Conservation (phyloP, 2,888 invertebrate species). For the Drosophila ochracea region DNA sequence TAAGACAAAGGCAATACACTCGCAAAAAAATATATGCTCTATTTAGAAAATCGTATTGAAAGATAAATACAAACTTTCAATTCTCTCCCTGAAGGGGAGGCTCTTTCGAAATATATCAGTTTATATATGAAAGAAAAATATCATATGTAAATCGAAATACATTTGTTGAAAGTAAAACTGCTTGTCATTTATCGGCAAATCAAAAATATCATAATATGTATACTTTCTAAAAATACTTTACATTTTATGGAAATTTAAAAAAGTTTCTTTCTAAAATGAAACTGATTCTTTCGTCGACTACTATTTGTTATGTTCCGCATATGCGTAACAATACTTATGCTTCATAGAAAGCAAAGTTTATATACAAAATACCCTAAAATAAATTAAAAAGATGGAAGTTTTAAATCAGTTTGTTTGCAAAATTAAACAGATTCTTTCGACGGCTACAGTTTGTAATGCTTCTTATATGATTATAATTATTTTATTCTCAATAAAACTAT, state of each 20-base stretch:
- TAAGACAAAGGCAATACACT: not conserved
- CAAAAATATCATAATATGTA: not conserved
- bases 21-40: not conserved
- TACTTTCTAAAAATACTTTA: not conserved
- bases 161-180: constrained; percentile 1
- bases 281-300: not conserved
- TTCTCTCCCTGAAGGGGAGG: not conserved
- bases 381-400: too few species aligned
- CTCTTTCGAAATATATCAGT: not conserved
- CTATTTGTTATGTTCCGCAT: not conserved
- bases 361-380: not conserved
- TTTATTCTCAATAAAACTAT: not conserved
- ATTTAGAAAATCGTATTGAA: not conserved
- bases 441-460: not conserved
- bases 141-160: not conserved
- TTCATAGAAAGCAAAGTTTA: not conserved
- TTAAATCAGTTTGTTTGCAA: not conserved
- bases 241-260: not conserved
- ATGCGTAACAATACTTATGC: not conserved
- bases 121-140: not conserved
- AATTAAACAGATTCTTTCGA: not conserved
- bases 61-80: not conserved
- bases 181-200: not conserved
- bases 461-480: not conserved
- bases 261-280: not conserved